Percentiles rank a stretch among this genome's conserved stretches.
phyloP scores from a whole-genome alignment of 2,888 invertebrate species.

The Furcula furcula region DNA sequence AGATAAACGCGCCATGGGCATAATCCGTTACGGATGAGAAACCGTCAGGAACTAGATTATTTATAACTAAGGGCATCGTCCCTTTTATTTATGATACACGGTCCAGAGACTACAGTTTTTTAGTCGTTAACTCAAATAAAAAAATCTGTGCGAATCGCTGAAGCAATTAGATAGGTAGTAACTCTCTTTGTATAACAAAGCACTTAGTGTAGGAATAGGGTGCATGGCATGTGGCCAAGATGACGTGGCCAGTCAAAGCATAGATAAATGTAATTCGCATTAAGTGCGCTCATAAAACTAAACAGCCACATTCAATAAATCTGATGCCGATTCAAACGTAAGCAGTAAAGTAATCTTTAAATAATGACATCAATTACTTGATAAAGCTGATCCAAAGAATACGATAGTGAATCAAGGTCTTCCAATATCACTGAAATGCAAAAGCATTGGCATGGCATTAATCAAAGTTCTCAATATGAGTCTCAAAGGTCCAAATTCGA shows the following conservation, averaged over 20 bases:
- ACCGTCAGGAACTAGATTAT: slow-evolving; percentile 46
- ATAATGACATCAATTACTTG: too few species aligned
- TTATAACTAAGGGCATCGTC: slow-evolving; percentile 54
- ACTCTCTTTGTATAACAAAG: not conserved
- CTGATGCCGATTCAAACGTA: too few species aligned
- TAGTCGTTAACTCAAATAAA: slow-evolving; percentile 24
- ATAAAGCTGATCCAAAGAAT: too few species aligned
- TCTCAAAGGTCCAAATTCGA: too few species aligned
- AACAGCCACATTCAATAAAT: too few species aligned
- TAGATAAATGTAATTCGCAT: not conserved
- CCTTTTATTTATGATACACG: slow-evolving; percentile 54
- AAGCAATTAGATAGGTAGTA: not conserved
- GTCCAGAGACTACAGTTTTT: slow-evolving; percentile 31
- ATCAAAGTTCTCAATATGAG: too few species aligned
- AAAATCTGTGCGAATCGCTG: slow-evolving; percentile 28
- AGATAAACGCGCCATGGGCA: slow-evolving; percentile 21
- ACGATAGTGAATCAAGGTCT: too few species aligned
- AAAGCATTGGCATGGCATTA: too few species aligned
- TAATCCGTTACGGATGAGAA: slow-evolving; percentile 43
- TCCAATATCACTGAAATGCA: too few species aligned
- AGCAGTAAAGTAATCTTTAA: too few species aligned
- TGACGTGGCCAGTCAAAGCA: not conserved
- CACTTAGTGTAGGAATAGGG: not conserved
- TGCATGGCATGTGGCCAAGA: not conserved
- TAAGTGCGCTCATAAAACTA: not conserved